Evolutionary conservation across 2,797 vertebrate species (phyloP).

Genomic region (Tamandua tetradactyla): DNA sequence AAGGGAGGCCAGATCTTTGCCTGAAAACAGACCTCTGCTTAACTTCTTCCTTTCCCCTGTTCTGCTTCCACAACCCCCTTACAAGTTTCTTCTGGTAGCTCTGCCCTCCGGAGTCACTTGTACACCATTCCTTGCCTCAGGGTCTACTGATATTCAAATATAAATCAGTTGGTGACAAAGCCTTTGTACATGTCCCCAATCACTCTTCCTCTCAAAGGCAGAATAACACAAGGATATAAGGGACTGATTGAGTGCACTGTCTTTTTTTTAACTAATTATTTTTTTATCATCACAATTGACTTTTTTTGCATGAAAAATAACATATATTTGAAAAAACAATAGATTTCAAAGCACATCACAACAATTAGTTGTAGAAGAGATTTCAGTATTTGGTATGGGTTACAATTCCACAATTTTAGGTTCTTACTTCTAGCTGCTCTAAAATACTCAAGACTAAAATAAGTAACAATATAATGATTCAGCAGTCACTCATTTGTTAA

Average conservation of each 20-base stretch:
- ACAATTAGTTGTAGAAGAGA: too few species aligned
- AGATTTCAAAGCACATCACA: too few species aligned
- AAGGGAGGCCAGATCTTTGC: not conserved
- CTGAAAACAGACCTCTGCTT: not conserved
- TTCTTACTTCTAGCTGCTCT: too few species aligned
- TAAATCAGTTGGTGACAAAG: not conserved
- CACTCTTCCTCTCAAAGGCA: not conserved
- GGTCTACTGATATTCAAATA: not conserved
- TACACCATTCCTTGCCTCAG: not conserved
- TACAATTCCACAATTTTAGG: too few species aligned
- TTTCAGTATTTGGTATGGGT: too few species aligned
- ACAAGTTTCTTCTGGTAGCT: rapidly evolving
- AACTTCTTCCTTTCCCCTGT: not conserved
- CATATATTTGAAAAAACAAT: too few species aligned
- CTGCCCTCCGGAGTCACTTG: not conserved
- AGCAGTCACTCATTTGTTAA: too few species aligned
- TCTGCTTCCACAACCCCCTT: rapidly evolving
- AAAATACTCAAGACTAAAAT: too few species aligned
- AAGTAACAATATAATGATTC: too few species aligned
- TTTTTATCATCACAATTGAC: too few species aligned
- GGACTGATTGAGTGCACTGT: rapidly evolving
- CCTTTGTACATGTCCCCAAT: not conserved
- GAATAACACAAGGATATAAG: not conserved
- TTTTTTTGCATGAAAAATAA: too few species aligned
- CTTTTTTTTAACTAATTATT: too few species aligned